phyloP scores from a whole-genome alignment of 2,888 invertebrate genomes.

The Xestoiulus laeticollis region DNA sequence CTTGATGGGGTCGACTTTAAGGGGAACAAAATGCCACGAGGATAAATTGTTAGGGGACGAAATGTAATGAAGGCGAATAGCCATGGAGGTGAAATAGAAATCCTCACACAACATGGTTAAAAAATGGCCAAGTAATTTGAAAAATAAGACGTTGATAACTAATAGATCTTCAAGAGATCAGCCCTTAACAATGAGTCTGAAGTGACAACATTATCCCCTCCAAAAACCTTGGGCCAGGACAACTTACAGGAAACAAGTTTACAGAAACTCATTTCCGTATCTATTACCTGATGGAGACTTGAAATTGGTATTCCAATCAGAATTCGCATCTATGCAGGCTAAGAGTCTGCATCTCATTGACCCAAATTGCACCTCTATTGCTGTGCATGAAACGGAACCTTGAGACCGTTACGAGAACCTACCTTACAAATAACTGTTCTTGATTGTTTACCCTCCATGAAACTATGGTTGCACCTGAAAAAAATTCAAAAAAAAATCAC shows the following conservation, averaged over 20 bases:
- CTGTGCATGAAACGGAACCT: constrained; percentile 54
- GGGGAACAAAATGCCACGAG: not conserved
- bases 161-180: not conserved
- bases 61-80: not conserved
- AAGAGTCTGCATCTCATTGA: not conserved
- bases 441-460: constrained; percentile 97
- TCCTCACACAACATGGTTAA: not conserved
- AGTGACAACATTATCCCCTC: not conserved
- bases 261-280: not conserved
- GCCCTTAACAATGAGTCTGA: not conserved
- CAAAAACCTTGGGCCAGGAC: not conserved
- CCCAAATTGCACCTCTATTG: not conserved
- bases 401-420: constrained; percentile 62
- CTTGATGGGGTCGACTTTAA: too few relatives aligned
- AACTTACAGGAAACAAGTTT: not conserved
- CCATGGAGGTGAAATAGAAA: not conserved
- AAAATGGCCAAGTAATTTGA: not conserved
- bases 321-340: not conserved
- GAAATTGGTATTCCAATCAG: not conserved
- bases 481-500: constrained; percentile 50
- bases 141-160: not conserved
- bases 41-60: not conserved
- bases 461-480: constrained; percentile 92
- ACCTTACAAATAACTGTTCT: constrained; percentile 97
- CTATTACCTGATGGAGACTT: not conserved